Percentiles rank a stretch among this genome's conserved stretches.
Evolutionary conservation across 1,140 invertebrate species (phyloP).

Genomic region (Sitobion miscanthi): DNA sequence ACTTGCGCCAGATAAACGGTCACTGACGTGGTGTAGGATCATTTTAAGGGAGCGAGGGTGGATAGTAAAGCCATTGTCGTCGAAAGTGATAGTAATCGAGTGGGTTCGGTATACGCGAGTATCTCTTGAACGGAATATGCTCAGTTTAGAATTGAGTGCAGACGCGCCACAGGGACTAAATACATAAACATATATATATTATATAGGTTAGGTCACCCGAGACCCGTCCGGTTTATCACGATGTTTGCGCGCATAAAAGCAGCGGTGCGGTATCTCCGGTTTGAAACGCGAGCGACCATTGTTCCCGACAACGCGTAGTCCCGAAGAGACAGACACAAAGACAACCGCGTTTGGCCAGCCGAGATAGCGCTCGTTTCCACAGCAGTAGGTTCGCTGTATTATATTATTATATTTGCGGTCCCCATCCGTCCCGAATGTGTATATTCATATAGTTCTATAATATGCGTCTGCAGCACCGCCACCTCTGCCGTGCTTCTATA

Average conservation of each 20-base stretch:
- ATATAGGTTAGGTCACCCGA: background rate
- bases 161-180: background rate
- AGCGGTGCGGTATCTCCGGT: conserved; percentile 4
- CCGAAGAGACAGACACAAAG: conserved; percentile 21
- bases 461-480: background rate
- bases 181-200: background rate
- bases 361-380: conserved; percentile 34
- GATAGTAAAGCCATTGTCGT: background rate
- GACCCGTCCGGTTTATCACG: background rate
- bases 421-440: background rate
- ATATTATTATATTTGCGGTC: conserved; percentile 1
- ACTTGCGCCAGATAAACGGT: too few species aligned
- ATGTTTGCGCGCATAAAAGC: background rate
- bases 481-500: background rate
- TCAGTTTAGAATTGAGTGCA: background rate
- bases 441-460: background rate
- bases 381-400: background rate
- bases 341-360: background rate
- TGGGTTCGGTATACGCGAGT: background rate
- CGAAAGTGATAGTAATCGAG: background rate
- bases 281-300: background rate
- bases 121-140: background rate
- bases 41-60: background rate
- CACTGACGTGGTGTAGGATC: background rate
- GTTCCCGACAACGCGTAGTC: background rate